Conservation (phyloP, 1,140 invertebrate species). For the Paralvinella palmiformis region DNA sequence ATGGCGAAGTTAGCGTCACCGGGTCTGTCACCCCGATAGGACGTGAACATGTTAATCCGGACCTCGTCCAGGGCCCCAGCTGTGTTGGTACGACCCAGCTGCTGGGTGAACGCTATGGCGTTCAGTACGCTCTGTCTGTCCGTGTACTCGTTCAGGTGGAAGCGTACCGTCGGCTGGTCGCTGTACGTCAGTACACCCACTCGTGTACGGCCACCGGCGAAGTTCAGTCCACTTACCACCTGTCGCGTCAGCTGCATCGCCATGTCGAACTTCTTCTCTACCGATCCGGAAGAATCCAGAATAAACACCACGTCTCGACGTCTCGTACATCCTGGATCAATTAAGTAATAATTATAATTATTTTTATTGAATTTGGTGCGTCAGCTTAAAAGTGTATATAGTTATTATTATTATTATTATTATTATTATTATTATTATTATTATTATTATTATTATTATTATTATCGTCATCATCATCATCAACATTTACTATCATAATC, state of each 20-base stretch:
- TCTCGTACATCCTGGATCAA: conserved; percentile 3
- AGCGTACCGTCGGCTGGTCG: conserved; percentile 1
- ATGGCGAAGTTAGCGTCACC: conserved; percentile 23
- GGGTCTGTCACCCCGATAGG: conserved; percentile 15
- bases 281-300: conserved; percentile 13
- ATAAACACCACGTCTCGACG: conserved; percentile 11
- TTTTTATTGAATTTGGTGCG: neutral
- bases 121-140: conserved; percentile 4
- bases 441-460: neutral
- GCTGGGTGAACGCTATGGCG: neutral
- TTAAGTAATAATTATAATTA: neutral
- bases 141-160: conserved; percentile 10
- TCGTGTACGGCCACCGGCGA: neutral
- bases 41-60: conserved; percentile 11
- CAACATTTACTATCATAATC: neutral
- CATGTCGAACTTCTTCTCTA: neutral
- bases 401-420: neutral
- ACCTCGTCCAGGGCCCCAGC: neutral
- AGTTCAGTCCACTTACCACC: neutral
- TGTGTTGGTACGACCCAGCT: conserved; percentile 10
- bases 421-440: neutral
- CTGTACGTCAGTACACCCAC: conserved; percentile 9
- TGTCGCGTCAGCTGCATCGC: neutral
- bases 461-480: neutral
- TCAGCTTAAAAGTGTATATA: neutral